These are phyloP conservation scores for Prietella phreatophila DNA, from an alignment of 2,113 vertebrate genomes.

Conservation along the genomic window DNA sequence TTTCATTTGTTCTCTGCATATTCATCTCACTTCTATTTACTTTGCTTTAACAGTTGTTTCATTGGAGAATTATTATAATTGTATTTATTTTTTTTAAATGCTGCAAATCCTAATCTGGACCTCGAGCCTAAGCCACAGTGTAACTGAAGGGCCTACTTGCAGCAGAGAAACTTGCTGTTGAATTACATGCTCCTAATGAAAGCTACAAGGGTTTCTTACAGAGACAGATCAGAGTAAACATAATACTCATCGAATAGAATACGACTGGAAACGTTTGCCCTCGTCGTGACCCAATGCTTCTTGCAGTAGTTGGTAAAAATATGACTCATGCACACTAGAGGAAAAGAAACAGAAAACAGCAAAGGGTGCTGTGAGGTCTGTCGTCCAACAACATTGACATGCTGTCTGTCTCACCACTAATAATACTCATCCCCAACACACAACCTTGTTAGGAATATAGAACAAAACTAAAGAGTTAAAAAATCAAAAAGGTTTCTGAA, in stretches of 20 bases:
- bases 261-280: constrained; percentile 53
- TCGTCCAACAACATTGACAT: not conserved
- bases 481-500: not conserved
- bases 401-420: not conserved
- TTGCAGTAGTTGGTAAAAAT: constrained; percentile 51
- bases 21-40: not conserved
- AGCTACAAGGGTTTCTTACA: not conserved
- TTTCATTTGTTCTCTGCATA: not conserved
- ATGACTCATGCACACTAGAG: constrained; percentile 64
- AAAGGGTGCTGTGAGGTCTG: not conserved
- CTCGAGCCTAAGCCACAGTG: not conserved
- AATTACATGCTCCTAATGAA: not conserved
- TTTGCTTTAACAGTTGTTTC: too few species aligned
- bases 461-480: not conserved
- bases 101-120: not conserved
- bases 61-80: too few species aligned
- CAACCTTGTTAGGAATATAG: not conserved
- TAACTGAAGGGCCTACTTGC: not conserved
- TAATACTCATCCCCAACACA: not conserved
- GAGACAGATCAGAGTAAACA: not conserved
- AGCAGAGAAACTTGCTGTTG: not conserved
- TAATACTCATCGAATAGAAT: not conserved
- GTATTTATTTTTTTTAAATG: too few species aligned
- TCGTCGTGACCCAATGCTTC: constrained; percentile 60
- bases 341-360: not conserved